Evolutionary conservation across 1,140 invertebrate species (phyloP).

Genomic region (Trichogramma pretiosum): DNA sequence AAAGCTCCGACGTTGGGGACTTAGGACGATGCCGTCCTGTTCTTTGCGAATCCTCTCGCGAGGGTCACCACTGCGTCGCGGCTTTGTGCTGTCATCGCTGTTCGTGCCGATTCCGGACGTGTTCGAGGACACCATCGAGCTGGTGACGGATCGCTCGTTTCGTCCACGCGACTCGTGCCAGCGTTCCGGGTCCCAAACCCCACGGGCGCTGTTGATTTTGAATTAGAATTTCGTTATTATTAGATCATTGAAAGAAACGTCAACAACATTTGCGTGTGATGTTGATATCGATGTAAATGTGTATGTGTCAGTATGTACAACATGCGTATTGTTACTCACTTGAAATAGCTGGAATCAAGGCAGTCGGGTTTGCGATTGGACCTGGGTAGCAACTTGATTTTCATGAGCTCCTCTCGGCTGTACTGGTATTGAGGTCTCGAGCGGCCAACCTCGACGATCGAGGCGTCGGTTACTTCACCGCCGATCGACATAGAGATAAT

Average conservation of each 20-base stretch:
- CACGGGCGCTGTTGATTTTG: constrained; percentile 44
- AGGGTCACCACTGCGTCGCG: constrained; percentile 61
- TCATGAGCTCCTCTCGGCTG: constrained; percentile 51
- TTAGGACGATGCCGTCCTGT: constrained; percentile 72
- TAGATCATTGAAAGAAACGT: background rate
- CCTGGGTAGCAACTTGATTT: constrained; percentile 49
- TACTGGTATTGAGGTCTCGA: constrained; percentile 42
- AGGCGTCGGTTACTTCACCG: constrained; percentile 42
- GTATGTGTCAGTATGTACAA: too few relatives aligned
- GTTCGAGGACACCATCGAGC: too few relatives aligned
- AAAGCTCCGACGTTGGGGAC: constrained; percentile 73
- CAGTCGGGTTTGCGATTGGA: constrained; percentile 51
- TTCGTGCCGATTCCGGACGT: too few relatives aligned
- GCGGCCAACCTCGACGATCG: constrained; percentile 41
- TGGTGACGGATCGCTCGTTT: constrained; percentile 33
- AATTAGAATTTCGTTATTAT: too few relatives aligned
- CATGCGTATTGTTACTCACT: too few relatives aligned
- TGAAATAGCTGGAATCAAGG: constrained; percentile 51
- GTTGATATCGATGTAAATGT: too few relatives aligned
- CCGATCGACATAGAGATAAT: constrained; percentile 44
- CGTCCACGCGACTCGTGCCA: constrained; percentile 51
- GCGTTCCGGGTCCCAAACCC: constrained; percentile 54
- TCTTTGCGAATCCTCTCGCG: constrained; percentile 72
- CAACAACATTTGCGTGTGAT: background rate
- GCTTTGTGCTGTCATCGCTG: constrained; percentile 17